Base-by-base conservation (phyloP, 2,797 vertebrate genomes). In the Coracias cyanogaster region DNA sequence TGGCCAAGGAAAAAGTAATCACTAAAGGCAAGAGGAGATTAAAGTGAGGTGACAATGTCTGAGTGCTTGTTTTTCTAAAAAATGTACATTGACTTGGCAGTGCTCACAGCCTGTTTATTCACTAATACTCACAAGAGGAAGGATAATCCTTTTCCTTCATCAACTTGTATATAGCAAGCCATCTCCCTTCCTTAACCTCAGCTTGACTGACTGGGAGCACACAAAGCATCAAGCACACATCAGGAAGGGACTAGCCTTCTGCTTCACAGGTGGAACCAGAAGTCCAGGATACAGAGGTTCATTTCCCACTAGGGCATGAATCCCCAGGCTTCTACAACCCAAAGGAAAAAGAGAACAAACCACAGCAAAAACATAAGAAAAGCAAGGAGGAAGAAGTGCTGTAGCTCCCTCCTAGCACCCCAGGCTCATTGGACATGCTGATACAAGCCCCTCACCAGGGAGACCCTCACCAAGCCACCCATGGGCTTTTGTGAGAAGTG, bases 1-100 rank as follows among this genome's bases (percentile, higher is more conserved):
- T 71, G 65, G 80, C 69, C 88, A 78, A 89, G 79, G 35, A 92
- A 72, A 96, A 96, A 94, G 90, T 93, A 96, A 96, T 91, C 88
- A 94, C 81, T 95, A 26, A 83, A 92, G 82, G 82, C 82, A 89
- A 80, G 70, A 49, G 41, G 65, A 89, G 89, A 83, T 92, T 90
- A 95, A 90, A 97, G 69, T 45, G 71, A 89, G 67, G 74, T 93
- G 89, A 90, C 71, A 92, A 65, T 71, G 60, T 88, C 64, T 60
- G 41, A 77, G 48, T 46, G 55, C 60, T 95, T 7, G 0, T 79
- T 92, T 94, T 79, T 76, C 73, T 79, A 70, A 82, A 92, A 95
- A 61, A 10, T 79, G 92, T 41, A 79, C 80, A 93, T 96, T 85
- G 80, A 60, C 60, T 93, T 94, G 90, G 61, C 71, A 92, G 78